Base-by-base conservation (phyloP, 2,113 vertebrate genomes). In the Megaceryle torquata region DNA sequence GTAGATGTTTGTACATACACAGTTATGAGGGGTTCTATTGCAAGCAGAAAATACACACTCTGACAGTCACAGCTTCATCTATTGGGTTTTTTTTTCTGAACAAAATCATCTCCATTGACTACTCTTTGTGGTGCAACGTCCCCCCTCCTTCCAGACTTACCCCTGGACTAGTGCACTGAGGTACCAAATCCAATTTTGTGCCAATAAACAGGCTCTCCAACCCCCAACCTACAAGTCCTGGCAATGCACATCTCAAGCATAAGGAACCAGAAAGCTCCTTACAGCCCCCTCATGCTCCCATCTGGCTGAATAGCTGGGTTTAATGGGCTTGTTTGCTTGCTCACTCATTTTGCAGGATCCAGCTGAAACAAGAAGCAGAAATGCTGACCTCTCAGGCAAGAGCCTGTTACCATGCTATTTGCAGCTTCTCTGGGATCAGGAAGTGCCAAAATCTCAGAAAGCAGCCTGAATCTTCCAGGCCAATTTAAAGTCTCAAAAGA, bases 381-480 rank as follows among this genome's bases (percentile, higher is more conserved):
- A 78, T 1, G 0, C 54, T 74, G 78, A 46, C 64, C 77, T 75
- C 54, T 81, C 56, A 4, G 44, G 35, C 21, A 39, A 74, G 51
- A 95, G 68, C 64, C 63, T 54, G 31, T 59, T 82, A 63, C 81
- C 51, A 21, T 51, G 51, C 21, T 89, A 57, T 85, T 87, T 78
- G 60, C 86, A 83, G 46, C 91, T 88, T 91, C 72, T 48, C 83
- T 5, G 13, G 33, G 46, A 81, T 64, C 48, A 84, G 68, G 43
- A 87, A 81, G 43, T 82, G 95, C 90, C 95, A 94, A 93, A 91
- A 91, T 57, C 77, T 90, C 31, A 15, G 61, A 94, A 91, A 94
- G 68, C 76, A 95, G 89, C 46, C 51, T 61, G 61, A 15, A 65
- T 78, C 85, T 83, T 95, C 64, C 72, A 71, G 72, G 84, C 93